Conservation (phyloP, 1,140 invertebrate species). For the Seison nebaliae region DNA sequence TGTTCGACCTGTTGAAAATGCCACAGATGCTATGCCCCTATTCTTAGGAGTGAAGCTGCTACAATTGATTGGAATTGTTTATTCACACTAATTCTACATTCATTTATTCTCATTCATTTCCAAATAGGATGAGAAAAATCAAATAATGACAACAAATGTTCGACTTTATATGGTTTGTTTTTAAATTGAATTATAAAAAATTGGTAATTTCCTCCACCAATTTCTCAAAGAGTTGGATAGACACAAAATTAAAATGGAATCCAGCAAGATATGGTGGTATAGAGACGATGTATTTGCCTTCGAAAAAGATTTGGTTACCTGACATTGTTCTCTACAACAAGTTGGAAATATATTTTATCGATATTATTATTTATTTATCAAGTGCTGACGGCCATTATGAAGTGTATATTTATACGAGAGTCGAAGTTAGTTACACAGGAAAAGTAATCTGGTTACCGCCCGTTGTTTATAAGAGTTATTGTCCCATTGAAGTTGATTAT, state of each 20-base stretch:
- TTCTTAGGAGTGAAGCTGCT: slow-evolving; percentile 65
- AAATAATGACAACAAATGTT: slow-evolving; percentile 77
- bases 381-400: slow-evolving; percentile 35
- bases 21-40: slow-evolving; percentile 66
- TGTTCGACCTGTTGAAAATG: slow-evolving; percentile 62
- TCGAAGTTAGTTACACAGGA: slow-evolving; percentile 45
- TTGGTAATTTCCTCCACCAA: too few species aligned
- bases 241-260: slow-evolving; percentile 11
- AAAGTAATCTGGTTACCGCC: slow-evolving; percentile 86
- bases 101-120: too few species aligned
- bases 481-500: slow-evolving; percentile 61
- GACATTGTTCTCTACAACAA: slow-evolving; percentile 24
- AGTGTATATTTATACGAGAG: slow-evolving; percentile 33
- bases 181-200: too few species aligned
- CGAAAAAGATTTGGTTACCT: slow-evolving; percentile 14
- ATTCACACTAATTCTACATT: too few species aligned
- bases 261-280: slow-evolving; percentile 5
- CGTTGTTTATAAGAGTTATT: slow-evolving; percentile 91
- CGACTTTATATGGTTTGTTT: slow-evolving; percentile 83
- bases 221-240: too few species aligned
- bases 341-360: slow-evolving; percentile 18
- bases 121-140: slow-evolving; percentile 63
- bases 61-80: slow-evolving; percentile 87
- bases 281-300: slow-evolving; percentile 31
- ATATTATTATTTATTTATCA: not conserved